These are phyloP conservation scores for Brachylomia viminalis DNA, from an alignment of 2,888 invertebrate species.

Conservation along the genomic window DNA sequence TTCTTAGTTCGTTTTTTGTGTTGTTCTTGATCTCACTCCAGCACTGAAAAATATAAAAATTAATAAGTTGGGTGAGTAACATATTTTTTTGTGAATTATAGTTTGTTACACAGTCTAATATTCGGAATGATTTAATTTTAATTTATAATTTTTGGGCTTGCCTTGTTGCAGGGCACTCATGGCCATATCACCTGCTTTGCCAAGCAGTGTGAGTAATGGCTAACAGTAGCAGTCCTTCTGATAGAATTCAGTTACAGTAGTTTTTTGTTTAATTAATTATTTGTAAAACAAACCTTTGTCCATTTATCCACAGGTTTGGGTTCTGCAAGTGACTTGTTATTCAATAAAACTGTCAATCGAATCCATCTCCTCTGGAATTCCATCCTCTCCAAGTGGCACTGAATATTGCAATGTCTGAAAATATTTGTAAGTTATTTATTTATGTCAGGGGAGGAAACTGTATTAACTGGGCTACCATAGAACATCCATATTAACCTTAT, in stretches of 20 bases:
- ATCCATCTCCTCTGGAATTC: constrained; percentile 52
- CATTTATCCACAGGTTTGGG: constrained; percentile 54
- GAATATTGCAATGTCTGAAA: constrained; percentile 53
- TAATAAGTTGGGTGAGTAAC: no score
- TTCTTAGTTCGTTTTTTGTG: constrained; percentile 48
- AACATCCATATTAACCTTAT: not conserved
- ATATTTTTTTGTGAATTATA: no score
- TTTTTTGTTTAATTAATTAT: not conserved
- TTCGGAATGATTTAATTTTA: not conserved
- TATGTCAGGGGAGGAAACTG: not conserved
- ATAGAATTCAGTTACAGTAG: not conserved
- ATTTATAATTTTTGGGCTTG: not conserved
- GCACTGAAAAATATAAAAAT: no score
- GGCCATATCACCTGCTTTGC: not conserved
- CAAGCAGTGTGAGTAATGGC: not conserved
- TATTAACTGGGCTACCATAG: not conserved
- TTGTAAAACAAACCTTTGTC: constrained; percentile 53
- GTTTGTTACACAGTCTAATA: no score
- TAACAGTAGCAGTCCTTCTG: not conserved
- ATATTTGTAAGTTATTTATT: not conserved
- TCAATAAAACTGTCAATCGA: constrained; percentile 51
- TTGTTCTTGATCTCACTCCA: constrained; percentile 67
- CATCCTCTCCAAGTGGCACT: constrained; percentile 14
- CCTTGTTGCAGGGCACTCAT: not conserved
- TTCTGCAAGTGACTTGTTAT: constrained; percentile 39